Conservation (phyloP, 30 jellyfish, hydroid and myxozoan species). For the Phacellophora camtschatica region DNA sequence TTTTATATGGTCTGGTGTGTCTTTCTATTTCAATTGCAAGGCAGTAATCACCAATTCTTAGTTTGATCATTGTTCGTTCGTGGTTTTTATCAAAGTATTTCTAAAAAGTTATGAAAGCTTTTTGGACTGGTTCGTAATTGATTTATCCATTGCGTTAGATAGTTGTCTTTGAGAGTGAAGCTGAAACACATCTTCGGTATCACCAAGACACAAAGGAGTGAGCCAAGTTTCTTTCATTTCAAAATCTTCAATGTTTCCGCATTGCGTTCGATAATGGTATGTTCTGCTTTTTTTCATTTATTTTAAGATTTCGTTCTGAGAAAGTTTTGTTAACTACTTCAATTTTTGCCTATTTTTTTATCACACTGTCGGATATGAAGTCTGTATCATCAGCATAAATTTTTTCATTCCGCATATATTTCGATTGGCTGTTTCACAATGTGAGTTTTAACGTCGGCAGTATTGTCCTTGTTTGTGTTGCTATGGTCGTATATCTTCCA, state of each 20-base stretch:
- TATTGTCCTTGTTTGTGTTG: neutral
- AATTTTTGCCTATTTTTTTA: conserved; percentile 24
- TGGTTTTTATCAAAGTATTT: too few species aligned
- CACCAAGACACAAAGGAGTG: conserved; percentile 26
- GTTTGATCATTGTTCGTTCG: too few species aligned
- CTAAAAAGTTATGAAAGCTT: too few species aligned
- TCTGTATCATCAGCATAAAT: conserved; percentile 45
- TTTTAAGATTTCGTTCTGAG: conserved; percentile 26
- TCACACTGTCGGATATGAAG: conserved; percentile 9
- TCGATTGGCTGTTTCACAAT: conserved; percentile 2
- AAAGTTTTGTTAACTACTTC: too few species aligned
- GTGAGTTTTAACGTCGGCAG: neutral
- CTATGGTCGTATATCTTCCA: conserved; percentile 17
- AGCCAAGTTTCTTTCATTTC: conserved; percentile 36
- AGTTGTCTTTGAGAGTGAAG: too few species aligned
- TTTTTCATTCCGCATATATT: conserved; percentile 27
- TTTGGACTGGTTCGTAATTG: too few species aligned
- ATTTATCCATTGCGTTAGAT: too few species aligned
- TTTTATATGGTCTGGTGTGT: too few species aligned
- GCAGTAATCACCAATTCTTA: too few species aligned
- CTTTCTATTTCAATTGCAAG: too few species aligned
- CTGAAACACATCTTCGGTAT: conserved; percentile 19
- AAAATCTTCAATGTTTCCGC: conserved; percentile 35
- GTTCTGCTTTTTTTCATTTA: conserved; percentile 42
- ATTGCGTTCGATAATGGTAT: conserved; percentile 18